These are phyloP conservation scores for Irena cyanogastra DNA, from an alignment of 2,113 vertebrate genomes.

Conservation along the genomic window DNA sequence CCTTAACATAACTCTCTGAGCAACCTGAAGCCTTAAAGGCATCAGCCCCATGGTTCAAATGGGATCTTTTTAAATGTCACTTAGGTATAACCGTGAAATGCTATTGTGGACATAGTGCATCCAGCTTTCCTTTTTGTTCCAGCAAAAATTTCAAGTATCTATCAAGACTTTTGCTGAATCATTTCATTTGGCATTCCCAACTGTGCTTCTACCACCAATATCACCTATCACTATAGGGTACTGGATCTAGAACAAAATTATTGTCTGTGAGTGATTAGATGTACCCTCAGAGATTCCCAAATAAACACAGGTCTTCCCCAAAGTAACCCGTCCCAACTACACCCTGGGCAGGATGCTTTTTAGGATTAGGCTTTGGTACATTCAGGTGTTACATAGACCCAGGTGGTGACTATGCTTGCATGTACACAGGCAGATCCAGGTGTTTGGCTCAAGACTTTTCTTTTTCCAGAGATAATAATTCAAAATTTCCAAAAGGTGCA, in stretches of 20 bases:
- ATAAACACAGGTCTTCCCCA: neutral
- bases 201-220: neutral
- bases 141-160: neutral
- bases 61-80: neutral
- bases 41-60: neutral
- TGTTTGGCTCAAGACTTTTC: neutral
- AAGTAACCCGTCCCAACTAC: neutral
- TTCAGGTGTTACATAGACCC: neutral
- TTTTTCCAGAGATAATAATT: neutral
- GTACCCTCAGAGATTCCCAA: neutral
- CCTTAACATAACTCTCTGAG: neutral
- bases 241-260: neutral
- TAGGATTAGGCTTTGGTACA: neutral
- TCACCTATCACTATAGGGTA: neutral
- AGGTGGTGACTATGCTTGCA: fast-evolving
- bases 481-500: neutral
- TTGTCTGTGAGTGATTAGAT: neutral
- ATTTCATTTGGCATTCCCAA: neutral
- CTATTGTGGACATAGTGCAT: neutral
- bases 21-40: neutral
- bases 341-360: neutral
- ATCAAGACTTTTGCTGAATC: neutral
- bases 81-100: neutral
- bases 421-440: neutral
- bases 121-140: neutral